Evolutionary conservation across 2,888 invertebrate species (phyloP).

Genomic region (Allacma fusca): DNA sequence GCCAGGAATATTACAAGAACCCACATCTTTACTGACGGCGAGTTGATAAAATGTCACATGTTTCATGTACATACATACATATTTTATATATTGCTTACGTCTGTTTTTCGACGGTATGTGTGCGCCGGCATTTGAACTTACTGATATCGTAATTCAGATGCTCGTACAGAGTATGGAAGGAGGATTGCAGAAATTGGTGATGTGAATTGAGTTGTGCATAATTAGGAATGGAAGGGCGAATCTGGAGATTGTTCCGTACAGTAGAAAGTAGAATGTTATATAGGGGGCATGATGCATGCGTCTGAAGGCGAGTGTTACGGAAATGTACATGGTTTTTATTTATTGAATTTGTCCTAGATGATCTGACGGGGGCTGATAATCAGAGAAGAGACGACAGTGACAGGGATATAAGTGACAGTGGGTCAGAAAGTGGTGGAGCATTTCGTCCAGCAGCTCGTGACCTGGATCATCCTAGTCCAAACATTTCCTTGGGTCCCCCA

Average conservation of each 20-base stretch:
- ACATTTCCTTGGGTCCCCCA: conserved; percentile 92
- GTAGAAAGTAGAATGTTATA: not conserved
- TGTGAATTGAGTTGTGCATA: not conserved
- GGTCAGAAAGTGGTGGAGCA: conserved; percentile 64
- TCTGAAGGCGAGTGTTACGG: not conserved
- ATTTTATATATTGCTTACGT: too few relatives aligned
- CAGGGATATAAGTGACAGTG: conserved; percentile 63
- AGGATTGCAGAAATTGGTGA: not conserved
- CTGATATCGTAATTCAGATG: too few relatives aligned
- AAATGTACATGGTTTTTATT: not conserved
- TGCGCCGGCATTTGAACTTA: too few relatives aligned
- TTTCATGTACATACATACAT: too few relatives aligned
- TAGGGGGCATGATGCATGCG: not conserved
- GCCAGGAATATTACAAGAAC: too few relatives aligned
- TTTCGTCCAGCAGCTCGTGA: conserved; percentile 59
- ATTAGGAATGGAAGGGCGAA: conserved; percentile 21
- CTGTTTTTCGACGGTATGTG: too few relatives aligned
- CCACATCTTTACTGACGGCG: too few relatives aligned
- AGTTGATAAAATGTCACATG: too few relatives aligned
- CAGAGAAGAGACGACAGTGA: conserved; percentile 62
- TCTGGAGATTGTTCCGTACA: not conserved
- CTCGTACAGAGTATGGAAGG: not conserved
- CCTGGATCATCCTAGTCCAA: conserved; percentile 80
- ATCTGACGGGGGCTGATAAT: conserved; percentile 59
- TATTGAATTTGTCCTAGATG: conserved; percentile 30